phyloP scores from a whole-genome alignment of 2,113 vertebrate genomes.

The Lepus timidus region DNA sequence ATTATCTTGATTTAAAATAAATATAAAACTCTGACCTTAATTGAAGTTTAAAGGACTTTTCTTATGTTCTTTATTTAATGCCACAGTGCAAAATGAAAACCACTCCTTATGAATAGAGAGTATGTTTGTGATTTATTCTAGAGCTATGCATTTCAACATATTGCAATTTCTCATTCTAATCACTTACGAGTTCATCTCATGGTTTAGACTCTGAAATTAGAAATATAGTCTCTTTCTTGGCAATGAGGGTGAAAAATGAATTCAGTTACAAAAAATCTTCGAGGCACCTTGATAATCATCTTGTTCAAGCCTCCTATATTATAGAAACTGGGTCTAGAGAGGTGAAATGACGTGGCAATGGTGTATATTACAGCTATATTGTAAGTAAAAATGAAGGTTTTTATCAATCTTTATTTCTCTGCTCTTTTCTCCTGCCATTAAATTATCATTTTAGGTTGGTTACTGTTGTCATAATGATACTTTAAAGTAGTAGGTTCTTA shows the following conservation, averaged over 20 bases:
- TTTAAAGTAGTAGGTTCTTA: not conserved
- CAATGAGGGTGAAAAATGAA: conserved; percentile 58
- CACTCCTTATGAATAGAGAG: not conserved
- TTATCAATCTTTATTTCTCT: not conserved
- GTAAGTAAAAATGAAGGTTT: conserved; percentile 48
- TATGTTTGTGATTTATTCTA: conserved; percentile 56
- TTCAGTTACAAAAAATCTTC: conserved; percentile 30
- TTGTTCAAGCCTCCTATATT: conserved; percentile 7
- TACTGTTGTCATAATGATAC: not conserved
- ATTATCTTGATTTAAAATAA: conserved; percentile 59
- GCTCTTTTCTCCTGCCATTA: not conserved
- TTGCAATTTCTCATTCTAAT: conserved; percentile 7
- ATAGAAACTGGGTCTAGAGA: not conserved
- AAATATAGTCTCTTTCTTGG: conserved; percentile 30
- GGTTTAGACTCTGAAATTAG: conserved; percentile 61
- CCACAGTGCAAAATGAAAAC: conserved; percentile 45
- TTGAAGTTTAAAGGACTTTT: not conserved
- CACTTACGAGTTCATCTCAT: conserved; percentile 22
- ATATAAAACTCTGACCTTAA: not conserved
- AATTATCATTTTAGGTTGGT: not conserved
- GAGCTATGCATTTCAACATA: not conserved
- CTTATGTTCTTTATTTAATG: conserved; percentile 17
- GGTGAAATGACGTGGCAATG: not conserved
- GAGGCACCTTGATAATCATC: not conserved
- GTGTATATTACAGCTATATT: not conserved